Evolutionary conservation across 2,797 vertebrate genomes (phyloP).

Genomic region (Aselliscus stoliczkanus): DNA sequence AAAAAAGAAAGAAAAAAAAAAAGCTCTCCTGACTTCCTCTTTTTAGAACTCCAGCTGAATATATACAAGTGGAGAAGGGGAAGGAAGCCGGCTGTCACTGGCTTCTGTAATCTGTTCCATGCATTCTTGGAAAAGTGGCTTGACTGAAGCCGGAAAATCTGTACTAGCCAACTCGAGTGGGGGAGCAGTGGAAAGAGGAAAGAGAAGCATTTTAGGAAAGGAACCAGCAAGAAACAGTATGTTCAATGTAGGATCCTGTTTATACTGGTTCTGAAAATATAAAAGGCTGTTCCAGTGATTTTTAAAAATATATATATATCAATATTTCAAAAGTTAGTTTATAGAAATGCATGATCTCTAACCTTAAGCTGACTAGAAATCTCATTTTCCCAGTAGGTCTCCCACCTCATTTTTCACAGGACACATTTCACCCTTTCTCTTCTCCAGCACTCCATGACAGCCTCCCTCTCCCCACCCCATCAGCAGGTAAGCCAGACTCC

Average conservation of each 20-base stretch:
- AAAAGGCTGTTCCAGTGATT: conserved; percentile 17
- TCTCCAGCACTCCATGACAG: background rate
- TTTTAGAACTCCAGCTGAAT: conserved; percentile 48
- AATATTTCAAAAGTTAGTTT: background rate
- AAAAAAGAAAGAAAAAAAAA: background rate
- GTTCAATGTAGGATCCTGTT: background rate
- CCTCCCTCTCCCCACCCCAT: background rate
- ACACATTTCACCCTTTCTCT: background rate
- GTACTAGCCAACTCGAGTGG: background rate
- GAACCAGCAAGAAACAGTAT: background rate
- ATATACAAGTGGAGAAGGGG: conserved; percentile 17
- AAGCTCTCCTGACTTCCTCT: conserved; percentile 35
- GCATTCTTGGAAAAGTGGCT: conserved; percentile 51
- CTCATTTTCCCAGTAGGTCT: background rate
- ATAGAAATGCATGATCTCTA: background rate
- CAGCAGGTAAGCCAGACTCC: background rate
- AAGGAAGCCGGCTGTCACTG: conserved; percentile 27
- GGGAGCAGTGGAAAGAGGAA: background rate
- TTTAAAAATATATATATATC: background rate
- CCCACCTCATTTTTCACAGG: background rate
- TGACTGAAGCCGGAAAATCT: conserved; percentile 18
- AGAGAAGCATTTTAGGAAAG: conserved; percentile 44
- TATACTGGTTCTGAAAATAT: conserved; percentile 19
- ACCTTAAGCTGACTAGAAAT: background rate
- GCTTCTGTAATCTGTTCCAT: conserved; percentile 46